A percentile compares a stretch with the other conserved stretches of the same genome.
These are phyloP conservation scores for Aptenodytes forsteri DNA, from an alignment of 2,113 vertebrate genomes.

Conservation along the genomic window DNA sequence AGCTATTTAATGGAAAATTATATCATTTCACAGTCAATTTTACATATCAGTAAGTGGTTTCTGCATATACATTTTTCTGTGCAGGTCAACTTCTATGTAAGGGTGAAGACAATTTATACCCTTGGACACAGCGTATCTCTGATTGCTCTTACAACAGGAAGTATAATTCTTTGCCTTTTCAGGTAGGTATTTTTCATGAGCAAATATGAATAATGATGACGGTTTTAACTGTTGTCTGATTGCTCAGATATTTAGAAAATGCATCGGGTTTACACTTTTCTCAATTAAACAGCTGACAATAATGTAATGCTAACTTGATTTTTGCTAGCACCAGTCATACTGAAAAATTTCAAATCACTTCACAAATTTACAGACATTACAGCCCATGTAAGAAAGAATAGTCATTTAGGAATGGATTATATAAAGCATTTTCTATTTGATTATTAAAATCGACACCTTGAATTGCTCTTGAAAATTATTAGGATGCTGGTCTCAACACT, in stretches of 20 bases:
- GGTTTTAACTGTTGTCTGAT: neutral
- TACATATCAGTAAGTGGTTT: neutral
- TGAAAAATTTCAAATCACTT: neutral
- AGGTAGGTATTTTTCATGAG: conserved; percentile 71
- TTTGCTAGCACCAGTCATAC: neutral
- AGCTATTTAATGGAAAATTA: neutral
- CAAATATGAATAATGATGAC: neutral
- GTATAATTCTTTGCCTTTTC: conserved; percentile 87
- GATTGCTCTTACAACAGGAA: conserved; percentile 86
- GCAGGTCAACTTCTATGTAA: conserved; percentile 84
- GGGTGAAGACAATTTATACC: conserved; percentile 88
- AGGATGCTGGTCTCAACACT: neutral
- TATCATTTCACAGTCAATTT: neutral
- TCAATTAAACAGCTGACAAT: neutral
- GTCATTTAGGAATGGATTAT: neutral
- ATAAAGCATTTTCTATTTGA: neutral
- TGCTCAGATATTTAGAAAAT: neutral
- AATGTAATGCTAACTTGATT: neutral
- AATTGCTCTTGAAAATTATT: neutral
- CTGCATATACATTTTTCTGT: conserved; percentile 11
- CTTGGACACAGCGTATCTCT: conserved; percentile 89
- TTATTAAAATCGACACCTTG: neutral
- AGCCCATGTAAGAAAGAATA: neutral
- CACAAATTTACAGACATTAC: neutral
- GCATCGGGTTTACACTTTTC: neutral